Base-by-base conservation (phyloP, 1,140 invertebrate genomes). In the Bemisia tabaci region DNA sequence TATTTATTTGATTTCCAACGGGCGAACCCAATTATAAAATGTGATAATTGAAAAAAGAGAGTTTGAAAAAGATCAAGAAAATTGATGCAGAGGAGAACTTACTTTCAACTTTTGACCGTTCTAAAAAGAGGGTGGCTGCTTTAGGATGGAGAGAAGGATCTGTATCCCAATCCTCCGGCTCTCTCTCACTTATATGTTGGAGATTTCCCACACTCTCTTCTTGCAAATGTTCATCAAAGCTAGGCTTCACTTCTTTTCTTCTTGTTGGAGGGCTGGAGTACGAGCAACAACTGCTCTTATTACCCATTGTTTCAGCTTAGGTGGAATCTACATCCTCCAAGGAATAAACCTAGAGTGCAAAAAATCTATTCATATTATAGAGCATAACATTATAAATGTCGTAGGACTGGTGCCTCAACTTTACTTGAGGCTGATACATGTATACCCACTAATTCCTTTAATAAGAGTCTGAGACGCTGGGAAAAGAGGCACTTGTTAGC, bases 161-260 rank as follows among this genome's bases (percentile, higher is more conserved):
- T 66, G 86, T 83, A 72, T 97, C 93, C 73, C 90, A 90, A 78
- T 97, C 95, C 76, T 96, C 92, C 17, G 91, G 89, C 76, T 98
- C 96, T 70, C 96, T 82, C 80, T 99, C 96, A 76, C 93, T 97
- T 71, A 98, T 98, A 80, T 99, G 96, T 77, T 97, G 96, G 65
- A 98, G 82, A 81, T 95, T 96, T 70, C 86, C 87, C 64, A 85
- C 83, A 76, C 89, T 94, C 71, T 90, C 85, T 77, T 91, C 88
- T 2, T 84, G 83, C 64, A 88, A 79, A 67, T 85, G 83, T 72
- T 89, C 86, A 74, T 89, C 87, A 61, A 84, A 79, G 24, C 82
- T 81, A 1, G 78, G 76, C 21, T 71, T 71, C 65, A 74, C 73
- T 71, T 79, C 77, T 72, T 82, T 80, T 60, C 77, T 74, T 48